A percentile compares a stretch with the other conserved stretches of the same genome.
These are phyloP conservation scores for Drosophila murphyi DNA, from an alignment of 1,140 invertebrate species.

Conservation along the genomic window DNA sequence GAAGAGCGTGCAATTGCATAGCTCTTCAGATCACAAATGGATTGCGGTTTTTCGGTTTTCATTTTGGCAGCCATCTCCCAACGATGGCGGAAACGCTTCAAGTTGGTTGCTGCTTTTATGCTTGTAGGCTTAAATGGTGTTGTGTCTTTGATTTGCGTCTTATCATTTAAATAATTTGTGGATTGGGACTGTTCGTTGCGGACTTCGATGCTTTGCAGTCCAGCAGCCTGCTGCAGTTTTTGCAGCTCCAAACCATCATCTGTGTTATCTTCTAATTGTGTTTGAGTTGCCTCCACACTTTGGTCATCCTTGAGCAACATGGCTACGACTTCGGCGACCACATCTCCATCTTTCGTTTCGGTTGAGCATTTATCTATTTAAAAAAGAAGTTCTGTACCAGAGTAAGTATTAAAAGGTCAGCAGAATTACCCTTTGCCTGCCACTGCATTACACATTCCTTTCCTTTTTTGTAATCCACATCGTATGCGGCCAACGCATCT, in stretches of 20 bases:
- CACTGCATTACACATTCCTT: neutral
- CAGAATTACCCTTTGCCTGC: neutral
- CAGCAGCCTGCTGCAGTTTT: neutral
- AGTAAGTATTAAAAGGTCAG: neutral
- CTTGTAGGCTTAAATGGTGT: neutral
- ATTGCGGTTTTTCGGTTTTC: neutral
- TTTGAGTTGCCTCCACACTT: neutral
- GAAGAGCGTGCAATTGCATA: constrained; percentile 54
- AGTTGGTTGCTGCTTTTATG: neutral
- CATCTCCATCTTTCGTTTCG: constrained; percentile 3
- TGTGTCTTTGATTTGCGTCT: neutral
- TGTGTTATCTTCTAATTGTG: neutral
- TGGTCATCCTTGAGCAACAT: constrained; percentile 28
- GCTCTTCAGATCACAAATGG: constrained; percentile 54
- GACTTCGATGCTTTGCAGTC: neutral
- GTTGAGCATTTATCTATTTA: neutral
- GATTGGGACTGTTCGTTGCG: neutral
- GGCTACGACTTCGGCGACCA: constrained; percentile 47
- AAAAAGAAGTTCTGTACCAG: neutral
- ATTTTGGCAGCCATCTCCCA: neutral
- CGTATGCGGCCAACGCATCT: constrained; percentile 3
- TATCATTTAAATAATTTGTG: neutral
- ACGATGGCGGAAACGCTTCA: neutral
- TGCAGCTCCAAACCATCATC: neutral
- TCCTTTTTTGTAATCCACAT: constrained; percentile 15